These are phyloP conservation scores for Ptilodon capucinus DNA, from an alignment of 2,888 invertebrate species.

Conservation along the genomic window DNA sequence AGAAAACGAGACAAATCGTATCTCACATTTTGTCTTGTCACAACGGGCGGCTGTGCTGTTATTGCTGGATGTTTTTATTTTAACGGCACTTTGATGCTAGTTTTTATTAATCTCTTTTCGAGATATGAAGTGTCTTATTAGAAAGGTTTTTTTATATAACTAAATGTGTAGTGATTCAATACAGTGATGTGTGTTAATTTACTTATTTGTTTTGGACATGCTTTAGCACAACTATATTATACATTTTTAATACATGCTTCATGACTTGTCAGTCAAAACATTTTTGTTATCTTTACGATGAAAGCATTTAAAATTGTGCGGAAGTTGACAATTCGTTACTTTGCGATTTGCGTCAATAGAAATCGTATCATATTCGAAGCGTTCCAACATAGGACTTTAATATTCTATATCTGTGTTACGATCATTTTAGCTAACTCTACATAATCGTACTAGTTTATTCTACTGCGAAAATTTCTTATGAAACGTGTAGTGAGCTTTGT, in stretches of 20 bases:
- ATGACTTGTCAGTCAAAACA: background rate
- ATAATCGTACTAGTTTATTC: conserved; percentile 14
- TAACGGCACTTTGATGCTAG: no score
- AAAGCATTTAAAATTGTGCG: background rate
- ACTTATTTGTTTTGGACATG: background rate
- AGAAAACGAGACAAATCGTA: no score
- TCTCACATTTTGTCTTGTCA: no score
- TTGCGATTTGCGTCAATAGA: background rate
- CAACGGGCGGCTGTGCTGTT: no score
- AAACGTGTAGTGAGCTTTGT: conserved; percentile 33
- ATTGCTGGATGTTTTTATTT: no score
- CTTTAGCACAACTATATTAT: background rate
- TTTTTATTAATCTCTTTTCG: no score
- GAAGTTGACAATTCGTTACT: background rate
- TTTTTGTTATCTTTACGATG: background rate
- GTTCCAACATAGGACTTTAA: conserved; percentile 18
- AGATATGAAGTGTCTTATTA: no score
- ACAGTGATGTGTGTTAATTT: background rate
- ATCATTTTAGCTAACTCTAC: conserved; percentile 16
- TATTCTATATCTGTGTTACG: conserved; percentile 2
- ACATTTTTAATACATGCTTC: background rate
- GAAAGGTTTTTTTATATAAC: background rate
- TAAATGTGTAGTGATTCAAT: background rate
- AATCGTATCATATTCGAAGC: conserved; percentile 8
- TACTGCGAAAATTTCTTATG: conserved; percentile 24